phyloP scores from a whole-genome alignment of 2,797 vertebrate species.

The Gymnothorax javanicus region DNA sequence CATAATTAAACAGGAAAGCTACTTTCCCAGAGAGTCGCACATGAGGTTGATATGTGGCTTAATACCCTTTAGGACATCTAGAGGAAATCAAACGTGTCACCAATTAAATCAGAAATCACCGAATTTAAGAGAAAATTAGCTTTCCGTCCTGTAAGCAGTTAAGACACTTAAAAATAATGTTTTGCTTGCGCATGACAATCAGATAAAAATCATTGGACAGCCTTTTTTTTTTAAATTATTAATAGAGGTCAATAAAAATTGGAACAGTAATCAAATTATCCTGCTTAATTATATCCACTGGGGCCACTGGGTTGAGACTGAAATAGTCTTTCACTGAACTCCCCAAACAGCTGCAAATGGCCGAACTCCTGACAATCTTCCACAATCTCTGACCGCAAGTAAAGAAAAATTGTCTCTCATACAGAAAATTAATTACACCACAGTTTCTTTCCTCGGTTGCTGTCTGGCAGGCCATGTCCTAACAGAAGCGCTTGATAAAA shows the following conservation, averaged over 20 bases:
- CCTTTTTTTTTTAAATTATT: constrained; percentile 4
- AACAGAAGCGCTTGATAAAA: background rate
- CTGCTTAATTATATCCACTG: constrained; percentile 7
- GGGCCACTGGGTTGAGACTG: background rate
- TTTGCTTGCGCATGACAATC: background rate
- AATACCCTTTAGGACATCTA: background rate
- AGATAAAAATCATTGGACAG: background rate
- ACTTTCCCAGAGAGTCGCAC: background rate
- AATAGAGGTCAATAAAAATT: background rate
- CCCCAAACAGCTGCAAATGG: background rate
- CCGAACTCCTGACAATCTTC: background rate
- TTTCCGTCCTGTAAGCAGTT: background rate
- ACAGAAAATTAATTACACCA: background rate
- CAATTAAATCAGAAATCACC: background rate
- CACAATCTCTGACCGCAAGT: background rate
- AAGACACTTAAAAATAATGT: background rate
- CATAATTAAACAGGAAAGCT: constrained; percentile 16
- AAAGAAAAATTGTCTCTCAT: background rate
- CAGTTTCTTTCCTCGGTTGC: background rate
- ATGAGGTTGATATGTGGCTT: background rate
- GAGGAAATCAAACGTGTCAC: background rate
- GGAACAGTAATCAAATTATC: constrained; percentile 8
- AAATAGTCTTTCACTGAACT: background rate
- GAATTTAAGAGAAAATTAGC: constrained; percentile 16
- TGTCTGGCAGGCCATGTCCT: background rate